phyloP scores from a whole-genome alignment of 2,888 invertebrate species.

The Drosophila parthenogenetica region DNA sequence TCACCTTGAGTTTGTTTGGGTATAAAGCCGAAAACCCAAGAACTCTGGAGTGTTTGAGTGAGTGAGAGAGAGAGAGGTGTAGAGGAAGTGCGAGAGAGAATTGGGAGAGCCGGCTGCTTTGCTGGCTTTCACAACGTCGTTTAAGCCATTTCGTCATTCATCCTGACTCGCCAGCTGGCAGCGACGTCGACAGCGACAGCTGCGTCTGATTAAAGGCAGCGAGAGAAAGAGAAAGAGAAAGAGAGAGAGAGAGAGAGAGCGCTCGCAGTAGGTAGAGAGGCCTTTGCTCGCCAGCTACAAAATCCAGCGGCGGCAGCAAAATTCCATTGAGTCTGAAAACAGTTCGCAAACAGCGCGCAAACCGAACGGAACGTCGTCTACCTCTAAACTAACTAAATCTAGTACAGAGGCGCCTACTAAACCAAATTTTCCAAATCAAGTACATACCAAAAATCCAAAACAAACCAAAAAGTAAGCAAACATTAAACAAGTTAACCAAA shows the following conservation, averaged over 20 bases:
- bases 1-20: slow-evolving; percentile 62
- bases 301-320: slow-evolving; percentile 70
- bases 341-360: slow-evolving; percentile 78
- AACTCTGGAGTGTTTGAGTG: slow-evolving; percentile 49
- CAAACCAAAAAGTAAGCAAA: slow-evolving; percentile 61
- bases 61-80: slow-evolving; percentile 19
- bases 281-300: slow-evolving; percentile 54
- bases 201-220: slow-evolving; percentile 23
- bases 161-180: slow-evolving; percentile 51
- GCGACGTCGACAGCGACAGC: slow-evolving; percentile 21
- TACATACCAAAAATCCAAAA: slow-evolving; percentile 20
- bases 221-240: background rate
- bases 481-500: background rate
- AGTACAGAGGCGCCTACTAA: slow-evolving; percentile 46
- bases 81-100: slow-evolving; percentile 14
- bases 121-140: slow-evolving; percentile 66
- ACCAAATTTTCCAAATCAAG: slow-evolving; percentile 20
- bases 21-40: slow-evolving; percentile 30
- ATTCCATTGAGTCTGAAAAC: slow-evolving; percentile 72
- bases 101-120: slow-evolving; percentile 33
- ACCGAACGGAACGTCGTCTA: slow-evolving; percentile 73
- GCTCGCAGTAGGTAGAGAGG: background rate
- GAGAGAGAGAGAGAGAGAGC: background rate
- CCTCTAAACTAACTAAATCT: slow-evolving; percentile 35
- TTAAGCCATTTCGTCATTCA: slow-evolving; percentile 77